Conservation (phyloP, 2,113 vertebrate species). For the Hemibagrus wyckioides region DNA sequence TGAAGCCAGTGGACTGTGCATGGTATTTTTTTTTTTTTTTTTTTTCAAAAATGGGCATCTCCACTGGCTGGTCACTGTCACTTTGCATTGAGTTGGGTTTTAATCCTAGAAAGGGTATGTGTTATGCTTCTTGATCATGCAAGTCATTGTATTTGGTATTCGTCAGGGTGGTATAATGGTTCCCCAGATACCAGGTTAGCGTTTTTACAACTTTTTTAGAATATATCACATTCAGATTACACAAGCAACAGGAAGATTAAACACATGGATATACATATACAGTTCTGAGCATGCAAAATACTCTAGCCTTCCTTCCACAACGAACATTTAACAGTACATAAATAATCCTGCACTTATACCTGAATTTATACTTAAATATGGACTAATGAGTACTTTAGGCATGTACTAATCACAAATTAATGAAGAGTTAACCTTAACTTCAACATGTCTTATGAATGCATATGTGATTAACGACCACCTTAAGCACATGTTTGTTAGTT, state of each 20-base stretch:
- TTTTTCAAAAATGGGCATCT: constrained; percentile 53
- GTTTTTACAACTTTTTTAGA: background rate
- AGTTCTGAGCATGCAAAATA: background rate
- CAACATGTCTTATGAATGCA: no score
- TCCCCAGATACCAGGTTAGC: background rate
- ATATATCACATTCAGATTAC: background rate
- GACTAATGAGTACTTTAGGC: no score
- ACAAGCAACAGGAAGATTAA: background rate
- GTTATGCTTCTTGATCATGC: constrained; percentile 1
- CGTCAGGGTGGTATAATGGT: background rate
- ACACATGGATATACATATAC: background rate
- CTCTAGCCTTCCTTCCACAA: no score
- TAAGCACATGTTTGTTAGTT: no score
- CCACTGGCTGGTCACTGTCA: constrained; percentile 68
- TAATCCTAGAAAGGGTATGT: constrained; percentile 44
- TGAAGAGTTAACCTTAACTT: no score
- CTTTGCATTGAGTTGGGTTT: constrained; percentile 63
- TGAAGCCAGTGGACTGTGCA: constrained; percentile 70
- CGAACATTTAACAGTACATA: no score
- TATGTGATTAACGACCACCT: no score
- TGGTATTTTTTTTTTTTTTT: constrained; percentile 62
- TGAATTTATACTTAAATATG: no score
- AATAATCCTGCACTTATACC: no score
- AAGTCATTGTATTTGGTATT: constrained; percentile 3
- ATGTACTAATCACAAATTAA: no score